phyloP scores from a whole-genome alignment of 2,888 invertebrate genomes.

The Philereme vetulata region DNA sequence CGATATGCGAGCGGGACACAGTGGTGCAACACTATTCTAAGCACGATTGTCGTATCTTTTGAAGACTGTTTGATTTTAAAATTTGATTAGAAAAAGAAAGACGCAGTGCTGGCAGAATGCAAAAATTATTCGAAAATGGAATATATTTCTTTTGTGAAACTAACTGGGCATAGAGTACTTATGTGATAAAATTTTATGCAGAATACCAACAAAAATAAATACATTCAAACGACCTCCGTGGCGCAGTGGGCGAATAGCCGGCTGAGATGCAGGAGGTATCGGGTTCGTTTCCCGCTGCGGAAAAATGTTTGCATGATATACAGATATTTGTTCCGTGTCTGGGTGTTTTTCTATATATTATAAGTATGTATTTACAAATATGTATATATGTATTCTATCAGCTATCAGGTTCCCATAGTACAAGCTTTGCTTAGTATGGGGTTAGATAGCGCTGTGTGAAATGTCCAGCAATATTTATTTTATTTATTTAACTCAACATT shows the following conservation, averaged over 20 bases:
- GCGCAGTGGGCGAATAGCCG: no score
- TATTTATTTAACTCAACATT: background rate
- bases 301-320: no score
- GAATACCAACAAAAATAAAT: background rate
- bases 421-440: no score
- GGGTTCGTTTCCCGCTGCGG: no score
- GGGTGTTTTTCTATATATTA: no score
- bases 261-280: no score
- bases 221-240: background rate
- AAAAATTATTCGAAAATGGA: slow-evolving; percentile 7
- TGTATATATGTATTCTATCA: no score
- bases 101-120: slow-evolving; percentile 1
- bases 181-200: slow-evolving; percentile 4
- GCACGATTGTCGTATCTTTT: slow-evolving; percentile 34
- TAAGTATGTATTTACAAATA: no score
- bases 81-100: slow-evolving; percentile 5
- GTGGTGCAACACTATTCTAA: slow-evolving; percentile 45
- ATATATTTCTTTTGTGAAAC: background rate
- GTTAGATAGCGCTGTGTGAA: no score
- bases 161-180: background rate
- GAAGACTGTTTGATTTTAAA: slow-evolving; percentile 27
- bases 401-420: no score
- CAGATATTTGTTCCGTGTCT: no score
- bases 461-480: no score
- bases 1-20: slow-evolving; percentile 34